These are phyloP conservation scores for Pecten maximus DNA, from an alignment of 2,888 invertebrate genomes.

Conservation along the genomic window DNA sequence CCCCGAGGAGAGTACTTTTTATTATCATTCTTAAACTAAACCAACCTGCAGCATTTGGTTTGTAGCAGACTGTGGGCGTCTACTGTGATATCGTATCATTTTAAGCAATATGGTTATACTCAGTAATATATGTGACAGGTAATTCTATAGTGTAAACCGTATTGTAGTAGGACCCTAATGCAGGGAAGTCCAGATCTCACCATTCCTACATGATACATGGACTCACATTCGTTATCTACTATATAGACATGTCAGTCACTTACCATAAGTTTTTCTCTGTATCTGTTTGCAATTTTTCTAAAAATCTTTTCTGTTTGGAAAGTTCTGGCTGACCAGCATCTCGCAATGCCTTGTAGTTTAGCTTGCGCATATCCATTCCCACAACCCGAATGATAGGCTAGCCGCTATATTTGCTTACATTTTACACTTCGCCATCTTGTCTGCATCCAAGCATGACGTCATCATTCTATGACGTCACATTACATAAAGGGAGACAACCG, in stretches of 20 bases:
- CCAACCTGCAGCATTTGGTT: too few species aligned
- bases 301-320: background rate
- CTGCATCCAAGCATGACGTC: background rate
- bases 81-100: too few species aligned
- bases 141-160: too few species aligned
- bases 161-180: too few species aligned
- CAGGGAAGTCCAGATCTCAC: too few species aligned
- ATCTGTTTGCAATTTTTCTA: conserved; percentile 2
- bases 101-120: too few species aligned
- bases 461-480: background rate
- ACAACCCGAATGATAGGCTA: background rate
- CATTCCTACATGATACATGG: too few species aligned
- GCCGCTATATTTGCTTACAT: background rate
- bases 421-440: background rate
- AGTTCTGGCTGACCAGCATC: background rate
- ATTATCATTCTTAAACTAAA: too few species aligned
- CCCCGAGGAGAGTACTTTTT: too few species aligned
- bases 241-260: background rate
- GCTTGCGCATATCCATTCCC: background rate
- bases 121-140: too few species aligned
- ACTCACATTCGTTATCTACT: too few species aligned
- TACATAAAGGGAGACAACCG: background rate
- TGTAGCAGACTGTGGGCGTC: too few species aligned
- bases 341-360: background rate
- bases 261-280: background rate